A percentile compares a stretch with the other conserved stretches of the same genome.
Conservation (phyloP, 2,113 vertebrate genomes). For the Poecile atricapillus region DNA sequence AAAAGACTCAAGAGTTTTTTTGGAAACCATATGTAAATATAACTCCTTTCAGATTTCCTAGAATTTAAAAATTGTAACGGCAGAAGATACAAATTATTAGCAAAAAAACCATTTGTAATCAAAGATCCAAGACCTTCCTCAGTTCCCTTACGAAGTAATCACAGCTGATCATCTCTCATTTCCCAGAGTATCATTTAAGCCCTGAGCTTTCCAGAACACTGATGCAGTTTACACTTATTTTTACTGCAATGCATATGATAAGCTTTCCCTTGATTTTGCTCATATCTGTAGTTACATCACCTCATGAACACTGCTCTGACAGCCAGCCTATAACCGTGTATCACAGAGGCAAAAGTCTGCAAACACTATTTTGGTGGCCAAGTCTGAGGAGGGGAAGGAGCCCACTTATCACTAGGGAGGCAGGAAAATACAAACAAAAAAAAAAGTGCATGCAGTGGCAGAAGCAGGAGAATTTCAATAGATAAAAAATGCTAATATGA, state of each 20-base stretch:
- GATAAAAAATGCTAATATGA: neutral
- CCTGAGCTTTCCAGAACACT: neutral
- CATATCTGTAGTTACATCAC: neutral
- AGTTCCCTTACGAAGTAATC: neutral
- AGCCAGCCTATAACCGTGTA: neutral
- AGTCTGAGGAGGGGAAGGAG: neutral
- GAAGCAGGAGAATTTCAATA: neutral
- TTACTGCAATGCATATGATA: neutral
- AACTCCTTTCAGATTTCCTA: slow-evolving; percentile 3
- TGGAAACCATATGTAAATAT: neutral
- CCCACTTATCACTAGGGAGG: neutral
- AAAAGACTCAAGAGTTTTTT: neutral
- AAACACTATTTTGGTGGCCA: neutral
- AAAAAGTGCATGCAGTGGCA: neutral
- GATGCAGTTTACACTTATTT: neutral
- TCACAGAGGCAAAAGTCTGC: neutral
- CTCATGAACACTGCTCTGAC: neutral
- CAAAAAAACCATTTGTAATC: neutral
- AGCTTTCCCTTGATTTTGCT: neutral
- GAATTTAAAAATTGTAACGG: neutral
- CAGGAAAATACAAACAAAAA: neutral
- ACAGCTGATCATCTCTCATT: neutral
- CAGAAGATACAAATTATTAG: neutral
- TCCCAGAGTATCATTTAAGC: neutral
- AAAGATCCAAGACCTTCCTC: neutral